These are phyloP conservation scores for Macaria notata DNA, from an alignment of 2,888 invertebrate species.

Conservation along the genomic window DNA sequence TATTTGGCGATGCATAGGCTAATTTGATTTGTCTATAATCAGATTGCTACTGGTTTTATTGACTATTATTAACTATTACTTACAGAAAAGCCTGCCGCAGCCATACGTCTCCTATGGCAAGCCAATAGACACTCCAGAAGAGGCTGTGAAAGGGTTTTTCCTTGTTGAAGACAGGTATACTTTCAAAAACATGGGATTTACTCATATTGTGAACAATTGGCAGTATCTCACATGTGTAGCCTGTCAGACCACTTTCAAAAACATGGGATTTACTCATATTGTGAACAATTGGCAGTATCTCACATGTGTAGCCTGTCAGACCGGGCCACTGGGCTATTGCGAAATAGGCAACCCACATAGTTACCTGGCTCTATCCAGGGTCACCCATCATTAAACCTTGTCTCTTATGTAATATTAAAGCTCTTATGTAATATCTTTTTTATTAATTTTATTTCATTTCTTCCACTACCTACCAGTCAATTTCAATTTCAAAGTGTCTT, in stretches of 20 bases:
- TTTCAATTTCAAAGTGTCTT: no score
- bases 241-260: conserved; percentile 97
- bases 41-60: no score
- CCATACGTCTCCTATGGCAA: conserved; percentile 86
- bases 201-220: conserved; percentile 90
- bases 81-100: conserved; percentile 89
- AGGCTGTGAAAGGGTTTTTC: conserved; percentile 90
- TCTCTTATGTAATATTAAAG: no score
- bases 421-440: no score
- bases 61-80: no score
- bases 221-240: conserved; percentile 98
- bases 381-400: conserved; percentile 82
- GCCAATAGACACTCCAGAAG: conserved; percentile 79
- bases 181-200: conserved; percentile 98
- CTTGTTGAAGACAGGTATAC: conserved; percentile 95
- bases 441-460: no score
- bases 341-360: conserved; percentile 88
- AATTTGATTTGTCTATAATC: no score
- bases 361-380: conserved; percentile 91
- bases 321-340: conserved; percentile 97
- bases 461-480: no score
- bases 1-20: no score
- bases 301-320: conserved; percentile 98
- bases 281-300: conserved; percentile 93
- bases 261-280: conserved; percentile 96